phyloP scores from a whole-genome alignment of 64 coral and sea anemone genomes.

The Montipora sp. region DNA sequence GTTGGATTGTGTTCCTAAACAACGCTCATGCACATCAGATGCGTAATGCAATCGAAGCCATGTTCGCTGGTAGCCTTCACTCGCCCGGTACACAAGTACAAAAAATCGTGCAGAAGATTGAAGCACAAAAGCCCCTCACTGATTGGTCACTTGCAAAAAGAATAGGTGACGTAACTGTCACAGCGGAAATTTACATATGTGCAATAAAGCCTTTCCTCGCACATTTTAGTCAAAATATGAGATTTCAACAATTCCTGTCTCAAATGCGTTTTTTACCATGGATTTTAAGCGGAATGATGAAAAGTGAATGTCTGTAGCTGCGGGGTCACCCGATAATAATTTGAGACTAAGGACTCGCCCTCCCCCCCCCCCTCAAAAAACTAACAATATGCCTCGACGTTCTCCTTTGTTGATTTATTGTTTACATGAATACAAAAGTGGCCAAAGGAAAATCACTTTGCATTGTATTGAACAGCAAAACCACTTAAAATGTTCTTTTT shows the following conservation, averaged over 20 bases:
- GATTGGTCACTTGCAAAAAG: constrained; percentile 17
- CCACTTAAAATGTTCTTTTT: constrained; percentile 21
- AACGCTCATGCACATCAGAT: not conserved
- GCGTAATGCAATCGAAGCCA: constrained; percentile 12
- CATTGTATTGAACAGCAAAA: constrained; percentile 24
- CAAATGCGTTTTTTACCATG: not conserved
- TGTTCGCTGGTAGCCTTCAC: constrained; percentile 11
- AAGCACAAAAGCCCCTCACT: constrained; percentile 22
- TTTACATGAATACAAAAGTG: constrained; percentile 16
- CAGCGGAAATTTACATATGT: constrained; percentile 37
- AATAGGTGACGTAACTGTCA: constrained; percentile 25
- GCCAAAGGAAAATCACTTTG: constrained; percentile 23
- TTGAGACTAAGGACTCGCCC: not conserved
- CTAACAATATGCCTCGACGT: constrained; percentile 8
- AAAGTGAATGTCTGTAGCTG: not conserved
- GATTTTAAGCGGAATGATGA: not conserved
- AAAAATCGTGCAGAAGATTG: constrained; percentile 35
- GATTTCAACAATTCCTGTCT: constrained; percentile 4
- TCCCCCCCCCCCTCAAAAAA: not conserved
- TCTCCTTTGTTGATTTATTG: constrained; percentile 23
- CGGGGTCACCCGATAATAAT: no score
- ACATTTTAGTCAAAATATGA: not conserved
- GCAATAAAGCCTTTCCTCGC: not conserved
- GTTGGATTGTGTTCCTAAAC: constrained; percentile 26
- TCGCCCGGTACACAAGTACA: not conserved